A percentile compares a stretch with the other conserved stretches of the same genome.
phyloP scores from a whole-genome alignment of 2,888 invertebrate genomes.

The Mimumesa dahlbomi region DNA sequence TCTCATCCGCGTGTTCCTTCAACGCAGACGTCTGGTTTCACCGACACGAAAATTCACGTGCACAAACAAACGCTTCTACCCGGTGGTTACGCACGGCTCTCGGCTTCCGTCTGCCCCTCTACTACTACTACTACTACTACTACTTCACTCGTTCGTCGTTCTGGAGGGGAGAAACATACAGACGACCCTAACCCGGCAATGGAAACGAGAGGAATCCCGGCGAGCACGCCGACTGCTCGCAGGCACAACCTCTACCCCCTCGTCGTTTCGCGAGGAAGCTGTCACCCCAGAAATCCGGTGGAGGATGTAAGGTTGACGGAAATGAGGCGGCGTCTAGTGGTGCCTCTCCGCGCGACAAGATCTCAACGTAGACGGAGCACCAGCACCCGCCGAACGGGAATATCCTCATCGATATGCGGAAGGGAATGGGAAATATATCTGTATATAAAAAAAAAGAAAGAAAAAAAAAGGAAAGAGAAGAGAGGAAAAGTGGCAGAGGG shows the following conservation, averaged over 20 bases:
- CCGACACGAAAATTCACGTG: constrained; percentile 5
- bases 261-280: background rate
- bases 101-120: background rate
- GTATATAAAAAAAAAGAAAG: background rate
- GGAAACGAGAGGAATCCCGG: too few species aligned
- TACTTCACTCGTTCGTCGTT: too few species aligned
- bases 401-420: constrained; percentile 1
- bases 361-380: constrained; percentile 25
- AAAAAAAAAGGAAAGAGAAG: background rate
- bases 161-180: too few species aligned
- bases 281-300: constrained; percentile 38
- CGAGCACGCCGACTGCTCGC: background rate
- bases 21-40: constrained; percentile 24
- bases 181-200: too few species aligned
- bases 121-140: background rate
- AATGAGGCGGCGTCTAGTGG: constrained; percentile 52
- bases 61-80: constrained; percentile 11
- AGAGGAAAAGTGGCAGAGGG: background rate
- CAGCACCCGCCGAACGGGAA: constrained; percentile 2
- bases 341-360: constrained; percentile 38
- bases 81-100: background rate
- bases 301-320: constrained; percentile 44
- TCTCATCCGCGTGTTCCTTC: background rate
- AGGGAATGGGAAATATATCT: background rate
- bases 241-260: background rate